A percentile compares a stretch with the other conserved stretches of the same genome.
Conservation (phyloP, 1,140 invertebrate genomes). For the Polyergus mexicanus region DNA sequence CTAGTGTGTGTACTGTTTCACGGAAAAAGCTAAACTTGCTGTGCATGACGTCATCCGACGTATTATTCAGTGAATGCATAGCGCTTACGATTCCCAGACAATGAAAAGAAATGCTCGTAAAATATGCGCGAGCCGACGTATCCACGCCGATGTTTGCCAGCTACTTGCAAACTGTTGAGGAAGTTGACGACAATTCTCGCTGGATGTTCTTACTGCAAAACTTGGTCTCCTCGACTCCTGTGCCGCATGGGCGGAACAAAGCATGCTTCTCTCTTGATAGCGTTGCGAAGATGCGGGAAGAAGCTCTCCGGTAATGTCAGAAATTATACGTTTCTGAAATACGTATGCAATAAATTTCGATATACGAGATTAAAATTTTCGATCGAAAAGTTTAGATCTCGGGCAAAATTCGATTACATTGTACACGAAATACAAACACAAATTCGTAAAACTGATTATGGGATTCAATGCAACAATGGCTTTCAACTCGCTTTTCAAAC, state of each 20-base stretch:
- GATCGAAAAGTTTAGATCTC: neutral
- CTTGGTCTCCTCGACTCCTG: conserved; percentile 24
- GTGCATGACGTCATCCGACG: neutral
- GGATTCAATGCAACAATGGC: neutral
- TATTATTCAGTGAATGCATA: neutral
- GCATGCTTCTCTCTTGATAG: conserved; percentile 27
- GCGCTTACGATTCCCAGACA: neutral
- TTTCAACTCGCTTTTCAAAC: neutral
- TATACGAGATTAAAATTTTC: neutral
- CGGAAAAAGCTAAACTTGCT: conserved; percentile 3
- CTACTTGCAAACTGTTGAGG: conserved; percentile 60
- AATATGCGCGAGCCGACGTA: conserved; percentile 30
- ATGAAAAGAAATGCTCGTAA: conserved; percentile 30
- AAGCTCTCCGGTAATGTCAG: conserved; percentile 41
- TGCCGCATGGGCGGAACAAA: conserved; percentile 35
- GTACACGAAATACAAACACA: neutral
- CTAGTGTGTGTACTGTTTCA: neutral
- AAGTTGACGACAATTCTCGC: conserved; percentile 47
- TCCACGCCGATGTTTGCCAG: conserved; percentile 42
- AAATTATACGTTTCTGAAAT: conserved; percentile 16
- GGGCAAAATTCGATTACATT: neutral
- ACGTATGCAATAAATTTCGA: conserved; percentile 13
- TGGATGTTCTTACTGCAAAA: conserved; percentile 53
- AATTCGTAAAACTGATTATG: neutral
- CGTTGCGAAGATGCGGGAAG: conserved; percentile 7